Base-by-base conservation (phyloP, 2,888 invertebrate species). In the Gasteruption jaculator region DNA sequence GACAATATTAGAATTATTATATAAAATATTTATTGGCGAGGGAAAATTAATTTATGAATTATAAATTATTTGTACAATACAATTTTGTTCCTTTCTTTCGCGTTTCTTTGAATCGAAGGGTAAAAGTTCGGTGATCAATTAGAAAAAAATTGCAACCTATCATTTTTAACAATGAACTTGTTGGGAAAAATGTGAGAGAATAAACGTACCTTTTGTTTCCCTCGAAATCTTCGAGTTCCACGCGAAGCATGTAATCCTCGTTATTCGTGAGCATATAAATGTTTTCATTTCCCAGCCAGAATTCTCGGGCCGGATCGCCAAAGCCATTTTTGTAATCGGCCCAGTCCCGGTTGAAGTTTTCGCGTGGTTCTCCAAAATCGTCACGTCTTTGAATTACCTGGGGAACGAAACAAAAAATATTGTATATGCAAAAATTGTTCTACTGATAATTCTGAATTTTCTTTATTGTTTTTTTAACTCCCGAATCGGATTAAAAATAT, bases 261-360 rank as follows among this genome's bases (percentile, higher is more conserved):
- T 91, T 90, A 65, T 91, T 91, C 25, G 92, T 91, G 31, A 92
- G 75, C 88, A 91, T 90, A 70, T 91, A 91, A 50, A 92, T 91
- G 62, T 92, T 92, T 69, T 92, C 91, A 63, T 92, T 92, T 37
- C 92, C 92, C 18, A 92, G 77, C 91, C 91, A 92, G 72, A 92
- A 90, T 69, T 92, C 91, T 63, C 87, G 85, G 52, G 82, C 83
- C 1, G 91, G 87, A 73, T 92, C 91, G 3, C 91, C 92, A 64
- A 92, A 92, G 1, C 92, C 92, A 63, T 91, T 91, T 68, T 91
- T 91, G 71, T 92, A 92, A 62, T 92, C 91, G 42, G 85, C 82
- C 91, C 92, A 92, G 69, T 91, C 91, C 2, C 90, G 76, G 70
- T 91, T 91, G 74, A 92, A 92, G 68, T 90, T 91, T 70, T 91